Evolutionary conservation across 30 jellyfish, hydroid and myxozoan genomes (phyloP), one percentile per base, ranked within the genome.

Genomic region (Calvadosia cruxmelitensis): DNA sequence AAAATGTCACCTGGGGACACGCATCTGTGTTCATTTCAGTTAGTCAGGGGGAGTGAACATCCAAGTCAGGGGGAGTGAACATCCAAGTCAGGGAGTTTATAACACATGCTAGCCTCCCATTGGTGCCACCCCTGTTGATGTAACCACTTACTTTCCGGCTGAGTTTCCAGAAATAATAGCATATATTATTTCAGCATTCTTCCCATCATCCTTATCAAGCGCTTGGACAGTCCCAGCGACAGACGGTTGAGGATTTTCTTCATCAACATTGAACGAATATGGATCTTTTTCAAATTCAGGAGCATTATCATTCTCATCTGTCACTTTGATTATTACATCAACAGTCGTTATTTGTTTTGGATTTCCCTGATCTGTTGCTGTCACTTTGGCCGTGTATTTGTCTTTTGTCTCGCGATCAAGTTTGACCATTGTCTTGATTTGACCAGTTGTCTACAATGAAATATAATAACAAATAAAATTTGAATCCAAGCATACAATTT

Each of bases 331-430:
- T 1, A 52, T 71, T 53, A 53, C 27, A 26, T 71, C 93, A 49
- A 33, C 61, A 20, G 50, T 33, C 53, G 80, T 94, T n/a, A n/a
- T n/a, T n/a, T n/a, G n/a, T n/a, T n/a, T 75, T 26, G 66, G 42
- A 69, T 50, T 53, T 1, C 70, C 33, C 0, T 62, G 29, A 67
- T 86, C 96, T 49, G 63, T 65, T 1, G 75, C 94, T 3, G 84
- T 53, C 53, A 86, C 88, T 0, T 85, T 69, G 49, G 80, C 29
- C 63, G 79, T 86, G 67, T 86, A 86, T 20, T 50, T 42, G 23
- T 82, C 94, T 20, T 35, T 71, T 7, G 85, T 74, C 49, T 86
- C 96, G 49, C 94, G 81, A 64, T 86, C 96, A 25, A 80, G 77
- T 29, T 42, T 42, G 20, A 10, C 57, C 57, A 42, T 64, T 49